Evolutionary conservation across 2,888 invertebrate species (phyloP).

Genomic region (Metopia argyrocephala): DNA sequence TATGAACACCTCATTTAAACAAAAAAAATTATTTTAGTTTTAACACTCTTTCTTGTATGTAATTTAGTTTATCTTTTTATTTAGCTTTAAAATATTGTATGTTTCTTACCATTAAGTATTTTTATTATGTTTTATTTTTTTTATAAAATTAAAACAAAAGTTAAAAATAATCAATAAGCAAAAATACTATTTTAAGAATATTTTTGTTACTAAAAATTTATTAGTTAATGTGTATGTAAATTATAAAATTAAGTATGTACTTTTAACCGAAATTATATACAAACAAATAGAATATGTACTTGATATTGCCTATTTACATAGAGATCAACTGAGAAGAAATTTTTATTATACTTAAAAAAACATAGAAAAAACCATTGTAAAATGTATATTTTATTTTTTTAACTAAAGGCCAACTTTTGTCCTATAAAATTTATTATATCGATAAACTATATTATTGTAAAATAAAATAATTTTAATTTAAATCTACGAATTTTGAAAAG

Average conservation of each 20-base stretch:
- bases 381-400: constrained; percentile 22
- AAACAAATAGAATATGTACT: not conserved
- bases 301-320: constrained; percentile 28
- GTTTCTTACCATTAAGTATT: constrained; percentile 61
- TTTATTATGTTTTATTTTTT: constrained; percentile 39
- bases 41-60: constrained; percentile 11
- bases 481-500: not conserved
- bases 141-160: constrained; percentile 2
- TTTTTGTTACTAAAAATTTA: too few species aligned
- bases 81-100: constrained; percentile 55
- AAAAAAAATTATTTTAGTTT: constrained; percentile 16
- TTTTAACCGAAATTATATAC: constrained; percentile 10
- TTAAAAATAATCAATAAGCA: constrained; percentile 20
- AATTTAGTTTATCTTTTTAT: constrained; percentile 32
- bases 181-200: constrained; percentile 37
- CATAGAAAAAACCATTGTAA: too few species aligned
- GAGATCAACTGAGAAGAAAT: not conserved
- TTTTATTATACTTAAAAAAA: too few species aligned
- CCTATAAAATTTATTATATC: constrained; percentile 51
- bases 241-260: constrained; percentile 23
- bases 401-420: constrained; percentile 35
- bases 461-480: constrained; percentile 53
- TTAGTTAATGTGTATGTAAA: too few species aligned
- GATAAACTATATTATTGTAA: constrained; percentile 47
- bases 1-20: constrained; percentile 54